Percentiles rank a stretch among this genome's conserved stretches.
These are phyloP conservation scores for Ectropis grisescens DNA, from an alignment of 1,140 invertebrate genomes.

Conservation along the genomic window DNA sequence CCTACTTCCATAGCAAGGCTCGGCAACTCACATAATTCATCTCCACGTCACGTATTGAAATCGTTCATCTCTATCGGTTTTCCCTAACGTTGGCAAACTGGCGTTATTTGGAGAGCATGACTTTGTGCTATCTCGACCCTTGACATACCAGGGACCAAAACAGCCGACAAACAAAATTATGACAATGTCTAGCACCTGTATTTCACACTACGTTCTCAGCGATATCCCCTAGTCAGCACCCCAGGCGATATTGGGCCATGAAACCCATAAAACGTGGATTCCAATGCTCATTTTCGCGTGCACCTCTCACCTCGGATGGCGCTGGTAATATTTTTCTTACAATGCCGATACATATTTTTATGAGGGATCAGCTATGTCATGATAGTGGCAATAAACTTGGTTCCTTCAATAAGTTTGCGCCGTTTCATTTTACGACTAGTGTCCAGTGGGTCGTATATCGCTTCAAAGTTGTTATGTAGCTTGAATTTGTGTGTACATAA, in stretches of 20 bases:
- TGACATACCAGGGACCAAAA: no score
- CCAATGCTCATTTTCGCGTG: slow-evolving; percentile 26
- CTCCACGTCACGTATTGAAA: no score
- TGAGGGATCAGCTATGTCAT: slow-evolving; percentile 47
- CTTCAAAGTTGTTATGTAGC: no score
- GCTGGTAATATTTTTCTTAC: slow-evolving; percentile 32
- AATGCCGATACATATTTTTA: slow-evolving; percentile 60
- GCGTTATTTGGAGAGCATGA: no score
- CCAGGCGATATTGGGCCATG: slow-evolving; percentile 22
- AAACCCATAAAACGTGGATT: slow-evolving; percentile 17
- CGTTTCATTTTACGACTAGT: slow-evolving; percentile 52
- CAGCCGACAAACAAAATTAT: slow-evolving; percentile 25
- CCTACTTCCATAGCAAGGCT: no score
- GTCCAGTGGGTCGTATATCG: no score
- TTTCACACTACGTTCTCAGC: slow-evolving; percentile 17
- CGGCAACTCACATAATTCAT: no score
- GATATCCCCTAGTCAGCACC: slow-evolving; percentile 26
- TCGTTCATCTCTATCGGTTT: no score
- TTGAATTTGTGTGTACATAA: no score
- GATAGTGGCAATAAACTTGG: slow-evolving; percentile 53
- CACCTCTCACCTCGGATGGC: slow-evolving; percentile 22
- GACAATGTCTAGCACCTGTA: slow-evolving; percentile 22
- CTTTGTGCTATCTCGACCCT: no score
- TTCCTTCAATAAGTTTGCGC: slow-evolving; percentile 49
- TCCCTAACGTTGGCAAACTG: no score